These are phyloP conservation scores for Tylochromis polylepis DNA, from an alignment of 2,113 vertebrate species.

Conservation along the genomic window DNA sequence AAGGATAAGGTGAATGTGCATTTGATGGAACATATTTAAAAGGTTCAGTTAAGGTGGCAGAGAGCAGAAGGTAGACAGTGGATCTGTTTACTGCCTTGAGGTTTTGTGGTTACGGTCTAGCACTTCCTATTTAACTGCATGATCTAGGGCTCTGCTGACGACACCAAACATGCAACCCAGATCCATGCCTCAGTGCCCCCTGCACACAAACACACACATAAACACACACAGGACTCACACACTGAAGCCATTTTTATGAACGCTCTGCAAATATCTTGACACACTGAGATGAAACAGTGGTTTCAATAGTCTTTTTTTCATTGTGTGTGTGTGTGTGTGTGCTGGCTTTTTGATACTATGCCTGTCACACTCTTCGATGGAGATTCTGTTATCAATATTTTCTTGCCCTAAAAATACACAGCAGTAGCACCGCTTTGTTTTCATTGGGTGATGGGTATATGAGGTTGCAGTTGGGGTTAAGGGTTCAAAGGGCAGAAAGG, in stretches of 20 bases:
- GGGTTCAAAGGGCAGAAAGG: conserved; percentile 62
- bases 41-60: conserved; percentile 32
- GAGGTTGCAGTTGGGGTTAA: conserved; percentile 10
- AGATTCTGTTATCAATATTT: conserved; percentile 30
- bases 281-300: conserved; percentile 6
- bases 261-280: conserved; percentile 22
- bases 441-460: conserved; percentile 23
- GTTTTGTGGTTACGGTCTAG: conserved; percentile 52
- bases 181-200: conserved; percentile 31
- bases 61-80: conserved; percentile 40
- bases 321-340: background rate
- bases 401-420: conserved; percentile 9
- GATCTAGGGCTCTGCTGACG: conserved; percentile 46
- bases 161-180: conserved; percentile 29
- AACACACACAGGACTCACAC: background rate
- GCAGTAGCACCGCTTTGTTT: background rate
- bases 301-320: background rate
- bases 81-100: conserved; percentile 58
- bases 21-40: conserved; percentile 36
- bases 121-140: conserved; percentile 52
- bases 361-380: background rate
- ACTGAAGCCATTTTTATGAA: conserved; percentile 32
- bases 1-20: conserved; percentile 14
- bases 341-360: background rate
- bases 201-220: background rate